Conservation (phyloP, 2,888 invertebrate species). For the Anticlea derivata region DNA sequence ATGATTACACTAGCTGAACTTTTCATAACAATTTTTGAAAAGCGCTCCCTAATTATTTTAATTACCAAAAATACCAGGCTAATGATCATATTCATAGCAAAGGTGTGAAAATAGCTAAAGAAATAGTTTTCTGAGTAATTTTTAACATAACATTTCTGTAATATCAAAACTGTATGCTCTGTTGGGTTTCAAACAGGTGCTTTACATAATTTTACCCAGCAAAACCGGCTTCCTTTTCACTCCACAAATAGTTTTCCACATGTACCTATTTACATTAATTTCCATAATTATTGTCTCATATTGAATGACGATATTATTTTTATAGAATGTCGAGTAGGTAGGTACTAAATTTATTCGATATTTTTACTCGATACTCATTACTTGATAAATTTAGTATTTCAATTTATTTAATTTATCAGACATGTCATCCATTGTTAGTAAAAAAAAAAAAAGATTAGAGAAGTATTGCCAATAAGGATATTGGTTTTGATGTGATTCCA, state of each 20-base stretch:
- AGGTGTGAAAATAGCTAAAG: conserved; percentile 13
- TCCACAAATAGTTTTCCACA: conserved; percentile 24
- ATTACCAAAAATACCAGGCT: conserved; percentile 10
- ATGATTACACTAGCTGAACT: too few species aligned
- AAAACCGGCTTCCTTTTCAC: conserved; percentile 31
- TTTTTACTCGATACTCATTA: too few species aligned
- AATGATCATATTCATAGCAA: conserved; percentile 6
- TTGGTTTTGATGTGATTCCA: too few species aligned
- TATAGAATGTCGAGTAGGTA: too few species aligned
- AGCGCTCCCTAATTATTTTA: neutral
- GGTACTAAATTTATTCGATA: too few species aligned
- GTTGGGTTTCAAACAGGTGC: conserved; percentile 29
- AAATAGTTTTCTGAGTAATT: neutral
- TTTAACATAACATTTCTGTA: conserved; percentile 17
- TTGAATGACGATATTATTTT: neutral
- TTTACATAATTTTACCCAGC: conserved; percentile 36
- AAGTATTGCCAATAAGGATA: too few species aligned
- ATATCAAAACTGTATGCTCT: conserved; percentile 29
- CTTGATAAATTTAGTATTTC: too few species aligned
- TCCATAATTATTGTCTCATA: conserved; percentile 14
- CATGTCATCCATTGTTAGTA: too few species aligned
- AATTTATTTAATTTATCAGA: too few species aligned
- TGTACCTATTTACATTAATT: conserved; percentile 17
- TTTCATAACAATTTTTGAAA: too few species aligned
- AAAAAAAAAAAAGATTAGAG: too few species aligned